Evolutionary conservation across 2,113 vertebrate species (phyloP).

Genomic region (Poeciliopsis prolifica): DNA sequence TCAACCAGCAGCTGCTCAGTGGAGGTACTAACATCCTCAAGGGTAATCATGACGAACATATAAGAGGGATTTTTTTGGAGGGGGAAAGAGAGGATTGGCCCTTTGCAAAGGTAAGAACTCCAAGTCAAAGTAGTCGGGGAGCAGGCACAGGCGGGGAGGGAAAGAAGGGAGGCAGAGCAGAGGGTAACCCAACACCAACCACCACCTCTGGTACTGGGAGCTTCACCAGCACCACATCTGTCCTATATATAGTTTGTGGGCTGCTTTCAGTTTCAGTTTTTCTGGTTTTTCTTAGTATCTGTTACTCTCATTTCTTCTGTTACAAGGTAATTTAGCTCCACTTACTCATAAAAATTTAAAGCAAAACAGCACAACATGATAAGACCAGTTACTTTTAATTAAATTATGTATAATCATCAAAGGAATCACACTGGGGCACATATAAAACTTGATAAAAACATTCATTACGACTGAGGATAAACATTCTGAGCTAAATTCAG

Average conservation of each 20-base stretch:
- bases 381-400: slow-evolving; percentile 12
- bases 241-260: slow-evolving; percentile 66
- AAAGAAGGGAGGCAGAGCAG: slow-evolving; percentile 9
- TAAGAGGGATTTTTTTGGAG: slow-evolving; percentile 3
- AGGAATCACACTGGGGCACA: not conserved
- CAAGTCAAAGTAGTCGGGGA: slow-evolving; percentile 66
- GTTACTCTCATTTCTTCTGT: slow-evolving; percentile 8
- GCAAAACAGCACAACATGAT: not conserved
- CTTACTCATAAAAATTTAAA: slow-evolving; percentile 2
- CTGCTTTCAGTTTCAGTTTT: slow-evolving; percentile 84
- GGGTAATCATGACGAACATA: slow-evolving; percentile 77
- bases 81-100: not conserved
- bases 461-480: not conserved
- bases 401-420: not conserved
- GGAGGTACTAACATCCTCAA: slow-evolving; percentile 76
- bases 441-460: not conserved
- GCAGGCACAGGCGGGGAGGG: slow-evolving; percentile 12
- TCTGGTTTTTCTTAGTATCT: slow-evolving; percentile 31
- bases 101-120: slow-evolving; percentile 51
- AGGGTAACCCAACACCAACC: slow-evolving; percentile 74
- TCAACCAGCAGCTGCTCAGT: slow-evolving; percentile 76
- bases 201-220: slow-evolving; percentile 53
- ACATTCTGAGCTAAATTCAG: not conserved
- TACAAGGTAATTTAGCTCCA: slow-evolving; percentile 7
- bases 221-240: slow-evolving; percentile 73